A percentile compares a stretch with the other conserved stretches of the same genome.
Evolutionary conservation across 2,113 vertebrate genomes (phyloP).

Genomic region (Antechinus flavipes): DNA sequence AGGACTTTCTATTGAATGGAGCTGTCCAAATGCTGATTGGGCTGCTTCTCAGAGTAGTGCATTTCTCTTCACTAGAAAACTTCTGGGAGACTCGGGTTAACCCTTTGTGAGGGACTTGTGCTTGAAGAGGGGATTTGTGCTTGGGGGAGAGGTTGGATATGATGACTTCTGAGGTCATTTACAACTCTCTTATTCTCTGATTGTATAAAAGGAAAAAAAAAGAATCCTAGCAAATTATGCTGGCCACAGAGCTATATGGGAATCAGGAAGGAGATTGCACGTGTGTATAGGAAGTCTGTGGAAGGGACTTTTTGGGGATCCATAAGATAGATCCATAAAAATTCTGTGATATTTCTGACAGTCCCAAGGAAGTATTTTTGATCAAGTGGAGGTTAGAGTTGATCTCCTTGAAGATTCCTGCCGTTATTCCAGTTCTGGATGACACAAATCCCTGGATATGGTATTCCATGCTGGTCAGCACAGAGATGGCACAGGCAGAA

Average conservation of each 20-base stretch:
- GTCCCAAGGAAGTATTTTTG: neutral
- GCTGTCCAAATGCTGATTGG: neutral
- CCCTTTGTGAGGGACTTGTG: neutral
- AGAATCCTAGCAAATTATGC: neutral
- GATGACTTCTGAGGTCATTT: neutral
- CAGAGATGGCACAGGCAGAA: neutral
- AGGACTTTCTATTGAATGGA: neutral
- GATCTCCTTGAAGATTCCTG: neutral
- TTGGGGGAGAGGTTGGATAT: neutral
- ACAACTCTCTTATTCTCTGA: neutral
- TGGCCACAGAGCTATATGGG: neutral
- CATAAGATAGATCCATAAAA: neutral
- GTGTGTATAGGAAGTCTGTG: neutral
- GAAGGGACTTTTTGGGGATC: neutral
- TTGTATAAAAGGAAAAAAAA: neutral
- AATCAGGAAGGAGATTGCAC: neutral
- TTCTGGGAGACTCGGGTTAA: neutral
- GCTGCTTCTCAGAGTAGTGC: neutral
- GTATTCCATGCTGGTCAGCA: neutral
- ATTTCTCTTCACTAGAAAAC: neutral
- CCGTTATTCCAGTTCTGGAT: neutral
- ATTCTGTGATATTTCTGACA: neutral
- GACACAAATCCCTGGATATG: neutral
- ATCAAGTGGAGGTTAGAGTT: neutral
- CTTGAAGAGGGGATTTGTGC: neutral